phyloP scores from a whole-genome alignment of 2,113 vertebrate species.

The Haliaeetus leucogaster region DNA sequence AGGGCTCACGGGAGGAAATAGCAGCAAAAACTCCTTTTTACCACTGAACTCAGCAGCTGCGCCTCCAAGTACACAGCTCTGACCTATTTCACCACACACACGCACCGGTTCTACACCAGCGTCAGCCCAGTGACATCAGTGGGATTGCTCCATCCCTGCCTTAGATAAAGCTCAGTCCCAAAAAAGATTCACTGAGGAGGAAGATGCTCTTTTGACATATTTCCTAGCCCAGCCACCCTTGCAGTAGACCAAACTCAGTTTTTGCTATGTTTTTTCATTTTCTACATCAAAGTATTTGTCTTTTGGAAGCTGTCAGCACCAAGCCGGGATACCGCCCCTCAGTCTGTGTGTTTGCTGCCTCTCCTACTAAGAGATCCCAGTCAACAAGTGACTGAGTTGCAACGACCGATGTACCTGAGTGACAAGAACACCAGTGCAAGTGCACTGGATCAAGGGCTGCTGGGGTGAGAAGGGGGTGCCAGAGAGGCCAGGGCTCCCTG shows the following conservation, averaged over 20 bases:
- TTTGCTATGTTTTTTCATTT: not conserved
- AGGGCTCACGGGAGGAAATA: not conserved
- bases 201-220: not conserved
- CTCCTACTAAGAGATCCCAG: not conserved
- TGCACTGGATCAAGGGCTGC: not conserved
- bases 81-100: not conserved
- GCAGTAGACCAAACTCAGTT: not conserved
- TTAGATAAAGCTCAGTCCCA: not conserved
- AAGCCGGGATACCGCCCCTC: not conserved
- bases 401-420: not conserved
- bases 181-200: not conserved
- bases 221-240: not conserved
- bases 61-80: not conserved
- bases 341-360: not conserved
- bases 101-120: rapidly evolving
- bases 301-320: not conserved
- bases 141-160: not conserved
- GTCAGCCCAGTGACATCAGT: not conserved
- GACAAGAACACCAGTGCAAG: not conserved
- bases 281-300: not conserved
- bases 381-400: not conserved
- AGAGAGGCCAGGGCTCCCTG: not conserved
- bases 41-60: not conserved
- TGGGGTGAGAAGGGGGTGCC: not conserved
- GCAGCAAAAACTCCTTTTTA: not conserved